Conservation (phyloP, 1,140 invertebrate species). For the Mylabris phalerata region DNA sequence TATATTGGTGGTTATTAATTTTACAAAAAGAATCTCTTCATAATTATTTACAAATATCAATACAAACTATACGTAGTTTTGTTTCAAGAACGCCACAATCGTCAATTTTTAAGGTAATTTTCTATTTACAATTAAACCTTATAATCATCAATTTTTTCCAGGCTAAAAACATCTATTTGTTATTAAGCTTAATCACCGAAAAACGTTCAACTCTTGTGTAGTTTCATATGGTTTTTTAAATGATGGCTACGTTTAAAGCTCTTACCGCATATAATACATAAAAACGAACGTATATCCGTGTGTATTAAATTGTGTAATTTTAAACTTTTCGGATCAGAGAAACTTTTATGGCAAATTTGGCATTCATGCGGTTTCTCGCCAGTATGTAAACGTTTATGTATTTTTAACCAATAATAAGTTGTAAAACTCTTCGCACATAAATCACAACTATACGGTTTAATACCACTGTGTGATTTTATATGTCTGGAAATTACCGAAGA, state of each 20-base stretch:
- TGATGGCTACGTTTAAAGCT: slow-evolving; percentile 42
- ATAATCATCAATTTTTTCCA: no score
- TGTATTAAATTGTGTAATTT: slow-evolving; percentile 46
- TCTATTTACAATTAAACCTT: no score
- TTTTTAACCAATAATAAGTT: slow-evolving; percentile 35
- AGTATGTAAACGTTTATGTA: slow-evolving; percentile 45
- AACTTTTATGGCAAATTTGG: slow-evolving; percentile 37
- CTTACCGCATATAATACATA: slow-evolving; percentile 48
- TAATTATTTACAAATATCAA: no score
- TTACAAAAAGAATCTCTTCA: no score
- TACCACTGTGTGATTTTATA: slow-evolving; percentile 54
- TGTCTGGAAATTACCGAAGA: slow-evolving; percentile 44
- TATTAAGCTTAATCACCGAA: no score
- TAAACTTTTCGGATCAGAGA: slow-evolving; percentile 32
- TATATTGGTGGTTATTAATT: no score
- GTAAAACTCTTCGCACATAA: slow-evolving; percentile 42
- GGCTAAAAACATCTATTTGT: no score
- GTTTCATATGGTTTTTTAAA: slow-evolving; percentile 24
- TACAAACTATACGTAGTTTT: no score
- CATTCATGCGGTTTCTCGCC: slow-evolving; percentile 44
- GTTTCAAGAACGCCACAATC: no score
- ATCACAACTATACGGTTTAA: slow-evolving; percentile 53
- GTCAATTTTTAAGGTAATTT: no score
- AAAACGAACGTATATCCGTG: slow-evolving; percentile 48
- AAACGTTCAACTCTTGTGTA: slow-evolving; percentile 6